Percentiles rank a stretch among this genome's conserved stretches.
phyloP scores from a whole-genome alignment of 2,113 vertebrate species.

The Hemiscyllium ocellatum region DNA sequence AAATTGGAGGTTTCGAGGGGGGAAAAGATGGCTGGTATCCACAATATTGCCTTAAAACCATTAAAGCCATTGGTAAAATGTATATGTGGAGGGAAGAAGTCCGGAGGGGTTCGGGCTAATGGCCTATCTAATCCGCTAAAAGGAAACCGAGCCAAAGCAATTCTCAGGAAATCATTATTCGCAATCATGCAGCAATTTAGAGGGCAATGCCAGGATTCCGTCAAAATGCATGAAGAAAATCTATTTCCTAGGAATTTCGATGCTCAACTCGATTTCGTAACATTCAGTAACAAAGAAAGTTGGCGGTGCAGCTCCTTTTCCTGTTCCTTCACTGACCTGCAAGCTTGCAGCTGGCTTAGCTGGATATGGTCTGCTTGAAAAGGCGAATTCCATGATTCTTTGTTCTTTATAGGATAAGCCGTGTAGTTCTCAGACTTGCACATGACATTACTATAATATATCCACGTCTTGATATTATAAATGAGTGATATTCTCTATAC shows the following conservation, averaged over 20 bases:
- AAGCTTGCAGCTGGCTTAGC: constrained; percentile 37
- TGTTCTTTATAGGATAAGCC: constrained; percentile 63
- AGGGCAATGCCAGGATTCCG: not conserved
- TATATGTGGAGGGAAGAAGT: constrained; percentile 5
- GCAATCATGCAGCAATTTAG: constrained; percentile 20
- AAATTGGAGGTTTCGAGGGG: not conserved
- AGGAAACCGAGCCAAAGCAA: not conserved
- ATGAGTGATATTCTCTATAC: constrained; percentile 72
- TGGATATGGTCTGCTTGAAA: constrained; percentile 53
- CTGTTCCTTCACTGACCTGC: constrained; percentile 34
- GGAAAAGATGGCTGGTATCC: not conserved
- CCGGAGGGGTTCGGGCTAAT: not conserved
- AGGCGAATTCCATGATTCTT: constrained; percentile 53
- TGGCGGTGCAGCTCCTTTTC: not conserved
- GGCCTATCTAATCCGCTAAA: not conserved
- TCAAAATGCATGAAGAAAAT: not conserved
- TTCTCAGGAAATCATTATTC: not conserved
- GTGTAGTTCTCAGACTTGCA: constrained; percentile 64
- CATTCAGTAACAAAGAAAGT: constrained; percentile 33
- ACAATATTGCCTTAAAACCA: not conserved
- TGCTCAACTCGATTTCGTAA: not conserved
- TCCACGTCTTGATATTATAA: constrained; percentile 72
- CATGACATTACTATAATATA: constrained; percentile 70
- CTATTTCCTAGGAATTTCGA: constrained; percentile 13
- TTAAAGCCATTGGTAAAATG: not conserved